Percentiles rank a stretch among this genome's conserved stretches.
Evolutionary conservation across 2,888 invertebrate species (phyloP).

Genomic region (Nemapogon koenigi): DNA sequence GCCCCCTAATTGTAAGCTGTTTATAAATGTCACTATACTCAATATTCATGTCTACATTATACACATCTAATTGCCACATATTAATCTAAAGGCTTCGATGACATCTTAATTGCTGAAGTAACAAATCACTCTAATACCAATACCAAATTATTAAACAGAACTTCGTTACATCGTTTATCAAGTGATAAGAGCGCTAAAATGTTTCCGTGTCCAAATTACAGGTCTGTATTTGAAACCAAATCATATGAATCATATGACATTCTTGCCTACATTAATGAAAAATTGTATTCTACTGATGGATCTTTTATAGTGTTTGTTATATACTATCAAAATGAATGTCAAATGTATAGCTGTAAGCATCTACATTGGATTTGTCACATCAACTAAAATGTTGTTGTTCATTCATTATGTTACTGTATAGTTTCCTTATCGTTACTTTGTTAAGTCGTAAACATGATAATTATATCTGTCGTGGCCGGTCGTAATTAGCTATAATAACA

Average conservation of each 20-base stretch:
- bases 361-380: too few relatives aligned
- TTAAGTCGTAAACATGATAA: conserved; percentile 5
- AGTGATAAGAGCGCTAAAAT: conserved; percentile 12
- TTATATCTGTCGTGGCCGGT: conserved; percentile 40
- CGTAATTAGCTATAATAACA: conserved; percentile 50
- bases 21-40: conserved; percentile 46
- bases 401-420: too few relatives aligned
- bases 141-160: conserved; percentile 30
- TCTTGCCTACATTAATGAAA: too few relatives aligned
- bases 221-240: too few relatives aligned
- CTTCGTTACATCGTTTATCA: conserved; percentile 18
- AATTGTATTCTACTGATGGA: too few relatives aligned
- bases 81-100: conserved; percentile 51
- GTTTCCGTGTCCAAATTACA: not conserved
- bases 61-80: conserved; percentile 50
- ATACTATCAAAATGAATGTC: too few relatives aligned
- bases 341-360: too few relatives aligned
- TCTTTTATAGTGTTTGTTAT: too few relatives aligned
- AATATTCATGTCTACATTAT: conserved; percentile 55
- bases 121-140: conserved; percentile 38
- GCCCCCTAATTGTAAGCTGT: conserved; percentile 41
- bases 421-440: too few relatives aligned
- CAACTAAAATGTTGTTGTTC: too few relatives aligned
- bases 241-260: too few relatives aligned
- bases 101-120: conserved; percentile 54